Conservation (phyloP, 2,888 invertebrate genomes). For the Escarpia spicata region DNA sequence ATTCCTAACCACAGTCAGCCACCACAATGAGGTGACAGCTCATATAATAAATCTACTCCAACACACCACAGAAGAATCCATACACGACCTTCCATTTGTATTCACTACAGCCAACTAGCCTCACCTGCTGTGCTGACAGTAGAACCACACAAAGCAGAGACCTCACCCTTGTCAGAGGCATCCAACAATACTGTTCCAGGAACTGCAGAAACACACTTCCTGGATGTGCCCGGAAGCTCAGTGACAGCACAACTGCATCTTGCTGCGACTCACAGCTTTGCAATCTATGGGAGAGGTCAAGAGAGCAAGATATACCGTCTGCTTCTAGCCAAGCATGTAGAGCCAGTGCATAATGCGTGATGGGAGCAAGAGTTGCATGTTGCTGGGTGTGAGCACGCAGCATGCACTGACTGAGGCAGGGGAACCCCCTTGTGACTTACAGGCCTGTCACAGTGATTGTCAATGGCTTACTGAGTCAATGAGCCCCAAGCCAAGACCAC, state of each 20-base stretch:
- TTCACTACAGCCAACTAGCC: not conserved
- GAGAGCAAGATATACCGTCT: not conserved
- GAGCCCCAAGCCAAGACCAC: not conserved
- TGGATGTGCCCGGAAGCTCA: not conserved
- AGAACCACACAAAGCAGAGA: not conserved
- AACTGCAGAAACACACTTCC: not conserved
- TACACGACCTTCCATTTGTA: not conserved
- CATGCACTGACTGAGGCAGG: not conserved
- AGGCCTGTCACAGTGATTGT: not conserved
- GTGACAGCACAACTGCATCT: not conserved
- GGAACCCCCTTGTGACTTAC: not conserved
- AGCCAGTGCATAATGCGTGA: not conserved
- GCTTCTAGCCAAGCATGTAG: not conserved
- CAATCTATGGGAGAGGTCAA: not conserved
- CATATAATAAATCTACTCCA: not conserved
- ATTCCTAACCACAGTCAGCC: not conserved
- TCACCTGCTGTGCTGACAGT: not conserved
- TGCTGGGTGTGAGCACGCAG: not conserved
- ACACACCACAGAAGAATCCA: not conserved
- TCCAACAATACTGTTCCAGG: not conserved
- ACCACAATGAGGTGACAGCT: not conserved
- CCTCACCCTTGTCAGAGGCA: not conserved
- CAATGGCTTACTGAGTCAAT: not conserved
- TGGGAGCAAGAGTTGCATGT: not conserved
- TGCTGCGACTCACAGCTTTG: not conserved